Evolutionary conservation across 1,140 invertebrate genomes (phyloP).

Genomic region (Gonioctena quinquepunctata): DNA sequence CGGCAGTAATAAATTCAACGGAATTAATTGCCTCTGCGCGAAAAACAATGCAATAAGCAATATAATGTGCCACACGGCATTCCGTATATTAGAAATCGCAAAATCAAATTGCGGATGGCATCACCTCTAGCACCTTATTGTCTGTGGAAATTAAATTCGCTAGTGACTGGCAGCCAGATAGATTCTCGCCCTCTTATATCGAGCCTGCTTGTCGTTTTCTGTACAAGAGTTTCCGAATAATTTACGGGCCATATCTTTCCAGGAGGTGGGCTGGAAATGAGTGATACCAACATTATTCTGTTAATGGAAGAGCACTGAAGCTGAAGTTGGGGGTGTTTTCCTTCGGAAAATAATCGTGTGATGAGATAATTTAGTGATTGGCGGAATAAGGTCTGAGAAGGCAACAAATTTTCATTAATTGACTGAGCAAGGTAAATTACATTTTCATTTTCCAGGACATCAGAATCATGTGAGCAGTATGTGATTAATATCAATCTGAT

Average conservation of each 20-base stretch:
- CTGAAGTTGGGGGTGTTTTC: background rate
- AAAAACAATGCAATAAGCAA: conserved; percentile 18
- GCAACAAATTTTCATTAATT: too few species aligned
- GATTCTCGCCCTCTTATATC: background rate
- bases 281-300: background rate
- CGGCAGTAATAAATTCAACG: background rate
- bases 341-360: too few species aligned
- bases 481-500: too few species aligned
- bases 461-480: too few species aligned
- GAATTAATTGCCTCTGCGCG: conserved; percentile 10
- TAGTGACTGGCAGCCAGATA: conserved; percentile 4
- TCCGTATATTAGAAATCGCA: conserved; percentile 17
- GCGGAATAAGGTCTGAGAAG: too few species aligned
- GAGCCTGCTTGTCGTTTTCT: background rate
- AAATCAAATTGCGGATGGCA: conserved; percentile 16
- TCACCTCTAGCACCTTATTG: conserved; percentile 14
- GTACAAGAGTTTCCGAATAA: background rate
- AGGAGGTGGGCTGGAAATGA: background rate
- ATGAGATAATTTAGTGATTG: too few species aligned
- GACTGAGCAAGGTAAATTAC: too few species aligned
- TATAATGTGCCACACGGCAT: conserved; percentile 16
- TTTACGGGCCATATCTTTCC: background rate
- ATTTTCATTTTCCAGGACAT: too few species aligned
- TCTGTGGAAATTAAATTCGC: conserved; percentile 21
- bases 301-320: background rate